Percentiles rank a stretch among this genome's conserved stretches.
Conservation (phyloP, 2,113 vertebrate species). For the Otis tarda region DNA sequence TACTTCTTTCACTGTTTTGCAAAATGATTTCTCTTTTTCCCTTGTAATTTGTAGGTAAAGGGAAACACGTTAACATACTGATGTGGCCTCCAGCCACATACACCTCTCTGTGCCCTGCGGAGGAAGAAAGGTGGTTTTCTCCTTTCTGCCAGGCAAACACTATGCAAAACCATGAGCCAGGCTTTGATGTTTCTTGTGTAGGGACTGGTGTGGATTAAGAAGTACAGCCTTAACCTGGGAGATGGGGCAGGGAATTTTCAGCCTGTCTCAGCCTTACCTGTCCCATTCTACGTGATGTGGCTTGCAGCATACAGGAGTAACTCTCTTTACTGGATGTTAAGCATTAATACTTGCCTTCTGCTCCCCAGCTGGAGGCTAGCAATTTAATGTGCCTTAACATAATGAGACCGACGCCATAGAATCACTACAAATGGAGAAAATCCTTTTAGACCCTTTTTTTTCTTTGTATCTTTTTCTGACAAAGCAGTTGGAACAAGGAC, state of each 20-base stretch:
- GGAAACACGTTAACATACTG: neutral
- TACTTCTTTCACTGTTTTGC: neutral
- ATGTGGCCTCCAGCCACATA: neutral
- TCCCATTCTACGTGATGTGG: neutral
- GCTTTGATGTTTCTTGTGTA: neutral
- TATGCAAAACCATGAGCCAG: neutral
- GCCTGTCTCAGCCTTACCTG: neutral
- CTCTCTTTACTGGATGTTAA: neutral
- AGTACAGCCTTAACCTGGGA: neutral
- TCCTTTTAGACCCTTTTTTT: constrained; percentile 34
- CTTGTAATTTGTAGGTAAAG: neutral
- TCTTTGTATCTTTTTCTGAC: neutral
- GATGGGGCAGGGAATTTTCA: neutral
- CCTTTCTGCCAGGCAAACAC: neutral
- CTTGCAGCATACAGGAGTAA: neutral
- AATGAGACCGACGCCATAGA: neutral
- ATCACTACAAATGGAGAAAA: neutral
- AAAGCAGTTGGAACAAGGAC: neutral
- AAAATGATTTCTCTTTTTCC: neutral
- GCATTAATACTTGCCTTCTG: neutral
- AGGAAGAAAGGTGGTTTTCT: neutral
- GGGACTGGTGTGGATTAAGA: neutral
- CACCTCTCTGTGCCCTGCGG: neutral
- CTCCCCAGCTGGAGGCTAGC: neutral
- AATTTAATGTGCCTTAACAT: neutral